phyloP scores from a whole-genome alignment of 2,888 invertebrate species.

The Sycophila texana region DNA sequence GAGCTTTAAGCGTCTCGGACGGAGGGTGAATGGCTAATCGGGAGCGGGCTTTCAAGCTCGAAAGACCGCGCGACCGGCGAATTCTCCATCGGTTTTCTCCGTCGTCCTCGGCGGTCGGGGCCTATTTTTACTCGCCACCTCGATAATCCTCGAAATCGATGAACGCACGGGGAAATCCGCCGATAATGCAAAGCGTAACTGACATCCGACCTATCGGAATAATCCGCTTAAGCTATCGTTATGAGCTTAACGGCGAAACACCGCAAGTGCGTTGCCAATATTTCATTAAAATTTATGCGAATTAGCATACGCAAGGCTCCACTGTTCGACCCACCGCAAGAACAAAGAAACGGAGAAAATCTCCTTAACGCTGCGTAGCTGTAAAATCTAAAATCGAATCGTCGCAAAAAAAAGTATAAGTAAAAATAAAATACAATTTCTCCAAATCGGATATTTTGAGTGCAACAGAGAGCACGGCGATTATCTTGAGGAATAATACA shows the following conservation, averaged over 20 bases:
- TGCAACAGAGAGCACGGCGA: not conserved
- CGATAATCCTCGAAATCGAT: constrained; percentile 55
- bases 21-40: constrained; percentile 46
- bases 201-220: constrained; percentile 71
- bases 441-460: not conserved
- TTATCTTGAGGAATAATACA: not conserved
- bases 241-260: constrained; percentile 69
- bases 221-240: constrained; percentile 72
- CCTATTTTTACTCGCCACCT: not conserved
- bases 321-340: too few species aligned
- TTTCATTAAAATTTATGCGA: constrained; percentile 67
- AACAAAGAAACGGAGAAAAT: too few species aligned
- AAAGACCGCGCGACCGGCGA: not conserved
- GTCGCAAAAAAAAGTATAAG: too few species aligned
- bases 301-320: constrained; percentile 51
- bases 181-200: constrained; percentile 65
- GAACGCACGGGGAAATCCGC: constrained; percentile 53
- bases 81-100: constrained; percentile 40
- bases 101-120: not conserved
- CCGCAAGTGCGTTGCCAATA: constrained; percentile 67
- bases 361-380: too few species aligned
- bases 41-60: constrained; percentile 32
- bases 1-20: constrained; percentile 42
- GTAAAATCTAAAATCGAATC: too few species aligned
- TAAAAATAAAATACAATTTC: not conserved